These are phyloP conservation scores for Vimba vimba DNA, from an alignment of 2,113 vertebrate genomes.

Conservation along the genomic window DNA sequence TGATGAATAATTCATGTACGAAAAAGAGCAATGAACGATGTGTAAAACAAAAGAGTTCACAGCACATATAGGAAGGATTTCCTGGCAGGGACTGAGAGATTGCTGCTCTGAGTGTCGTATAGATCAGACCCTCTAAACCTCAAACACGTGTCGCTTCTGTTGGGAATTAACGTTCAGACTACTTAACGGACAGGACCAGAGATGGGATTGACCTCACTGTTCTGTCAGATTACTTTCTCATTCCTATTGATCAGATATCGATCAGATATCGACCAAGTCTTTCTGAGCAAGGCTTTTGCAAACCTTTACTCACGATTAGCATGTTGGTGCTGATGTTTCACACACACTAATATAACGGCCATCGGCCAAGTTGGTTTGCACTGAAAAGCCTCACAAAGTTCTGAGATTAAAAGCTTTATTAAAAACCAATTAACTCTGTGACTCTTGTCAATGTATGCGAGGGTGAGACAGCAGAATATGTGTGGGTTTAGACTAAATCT, in stretches of 20 bases:
- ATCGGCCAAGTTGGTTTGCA: background rate
- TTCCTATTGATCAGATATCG: background rate
- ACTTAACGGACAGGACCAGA: background rate
- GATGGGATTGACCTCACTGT: constrained; percentile 3
- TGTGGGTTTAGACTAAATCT: background rate
- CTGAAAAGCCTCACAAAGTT: constrained; percentile 64
- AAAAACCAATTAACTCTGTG: constrained; percentile 77
- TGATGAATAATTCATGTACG: constrained; percentile 1
- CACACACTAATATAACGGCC: constrained; percentile 6
- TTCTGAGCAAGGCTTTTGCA: background rate
- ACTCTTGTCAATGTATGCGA: constrained; percentile 53
- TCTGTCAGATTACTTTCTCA: background rate
- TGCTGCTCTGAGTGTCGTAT: background rate
- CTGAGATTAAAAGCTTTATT: constrained; percentile 75
- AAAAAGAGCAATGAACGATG: background rate
- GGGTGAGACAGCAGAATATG: background rate
- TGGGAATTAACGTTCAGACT: constrained; percentile 7
- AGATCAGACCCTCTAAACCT: background rate
- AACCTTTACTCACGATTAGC: background rate
- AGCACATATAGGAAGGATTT: background rate
- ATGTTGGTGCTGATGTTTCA: background rate
- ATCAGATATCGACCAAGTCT: background rate
- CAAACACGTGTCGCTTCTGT: background rate
- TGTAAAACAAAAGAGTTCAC: constrained; percentile 11
- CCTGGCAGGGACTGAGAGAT: background rate